Evolutionary conservation across 2,888 invertebrate species (phyloP), one percentile per base, ranked within the genome.

Genomic region (Melangyna quadrimaculata): DNA sequence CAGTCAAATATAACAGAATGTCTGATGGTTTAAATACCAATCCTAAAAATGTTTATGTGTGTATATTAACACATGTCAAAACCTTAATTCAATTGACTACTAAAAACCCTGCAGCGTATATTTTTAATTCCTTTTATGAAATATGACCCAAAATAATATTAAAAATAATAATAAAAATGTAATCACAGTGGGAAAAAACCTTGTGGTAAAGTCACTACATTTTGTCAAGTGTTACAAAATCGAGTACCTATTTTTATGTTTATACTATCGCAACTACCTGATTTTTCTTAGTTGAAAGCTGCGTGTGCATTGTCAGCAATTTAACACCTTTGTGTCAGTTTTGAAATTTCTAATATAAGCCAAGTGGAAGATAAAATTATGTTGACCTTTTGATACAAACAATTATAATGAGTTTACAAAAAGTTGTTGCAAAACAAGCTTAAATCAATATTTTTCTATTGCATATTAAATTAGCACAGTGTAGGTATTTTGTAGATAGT

Each of bases 371-470:
- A 74, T 65, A 65, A 53, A 43, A 19, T 43, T 24, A 45, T 51
- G 40, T 12, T 37, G 61, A 29, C 43, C 48, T 69, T 69, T 29
- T 22, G 19, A 53, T 73, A 35, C 32, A n/a, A 3, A n/a, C n/a
- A n/a, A 40, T 14, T 12, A 29, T 14, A 22, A 22, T n/a, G 24
- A 51, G 29, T 45, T 45, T 45, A 6, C 27, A 45, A 19, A 32
- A 43, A 29, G 12, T 29, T 63, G 14, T 55, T 19, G 40, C 27
- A 22, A 32, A 70, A 40, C 29, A 51, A 69, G 9, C 37, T 10
- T n/a, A 51, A 77, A 70, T 77, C 77, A 77, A 77, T 70, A 77
- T 57, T 63, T 51, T 5, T n/a, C 2, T 19, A 27, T 40, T 27
- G 10, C 6, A 3, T 24, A 17, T 22, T 61, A 27, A 17, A 63